These are phyloP conservation scores for Caenorhabditis brenneri DNA, from an alignment of 1,140 invertebrate species.

Conservation along the genomic window DNA sequence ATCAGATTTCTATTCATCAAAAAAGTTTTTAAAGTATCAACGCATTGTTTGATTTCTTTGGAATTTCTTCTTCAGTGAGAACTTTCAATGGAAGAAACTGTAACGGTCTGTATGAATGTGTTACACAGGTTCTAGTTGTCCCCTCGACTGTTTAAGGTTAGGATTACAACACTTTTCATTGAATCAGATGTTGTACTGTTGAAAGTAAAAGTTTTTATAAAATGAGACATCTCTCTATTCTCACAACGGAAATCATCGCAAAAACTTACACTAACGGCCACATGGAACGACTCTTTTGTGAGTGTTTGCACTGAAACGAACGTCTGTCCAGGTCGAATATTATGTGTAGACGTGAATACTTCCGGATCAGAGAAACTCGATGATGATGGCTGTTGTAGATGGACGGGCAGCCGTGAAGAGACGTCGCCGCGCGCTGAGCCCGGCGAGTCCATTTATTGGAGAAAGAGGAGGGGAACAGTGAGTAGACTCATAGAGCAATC, in stretches of 20 bases:
- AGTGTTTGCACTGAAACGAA: constrained; percentile 74
- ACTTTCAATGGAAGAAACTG: constrained; percentile 59
- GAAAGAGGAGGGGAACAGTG: constrained; percentile 27
- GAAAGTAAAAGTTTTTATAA: constrained; percentile 35
- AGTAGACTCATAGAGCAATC: constrained; percentile 33
- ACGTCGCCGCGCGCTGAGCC: constrained; percentile 47
- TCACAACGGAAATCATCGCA: neutral
- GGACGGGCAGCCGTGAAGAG: constrained; percentile 45
- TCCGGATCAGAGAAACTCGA: constrained; percentile 41
- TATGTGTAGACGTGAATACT: constrained; percentile 30
- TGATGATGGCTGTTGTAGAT: constrained; percentile 51
- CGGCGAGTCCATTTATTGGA: constrained; percentile 50
- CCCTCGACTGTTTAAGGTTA: neutral
- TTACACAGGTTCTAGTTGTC: constrained; percentile 1
- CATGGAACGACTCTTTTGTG: constrained; percentile 76
- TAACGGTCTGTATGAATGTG: neutral
- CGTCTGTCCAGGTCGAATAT: constrained; percentile 43
- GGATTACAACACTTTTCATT: constrained; percentile 27
- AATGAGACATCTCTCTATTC: neutral
- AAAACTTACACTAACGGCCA: constrained; percentile 75
- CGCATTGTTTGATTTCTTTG: neutral
- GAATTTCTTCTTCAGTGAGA: neutral
- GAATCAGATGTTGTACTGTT: neutral
- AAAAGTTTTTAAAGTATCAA: too few species aligned
- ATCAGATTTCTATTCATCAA: too few species aligned